Evolutionary conservation across 2,113 vertebrate species (phyloP).

Genomic region (Cololabis saira): DNA sequence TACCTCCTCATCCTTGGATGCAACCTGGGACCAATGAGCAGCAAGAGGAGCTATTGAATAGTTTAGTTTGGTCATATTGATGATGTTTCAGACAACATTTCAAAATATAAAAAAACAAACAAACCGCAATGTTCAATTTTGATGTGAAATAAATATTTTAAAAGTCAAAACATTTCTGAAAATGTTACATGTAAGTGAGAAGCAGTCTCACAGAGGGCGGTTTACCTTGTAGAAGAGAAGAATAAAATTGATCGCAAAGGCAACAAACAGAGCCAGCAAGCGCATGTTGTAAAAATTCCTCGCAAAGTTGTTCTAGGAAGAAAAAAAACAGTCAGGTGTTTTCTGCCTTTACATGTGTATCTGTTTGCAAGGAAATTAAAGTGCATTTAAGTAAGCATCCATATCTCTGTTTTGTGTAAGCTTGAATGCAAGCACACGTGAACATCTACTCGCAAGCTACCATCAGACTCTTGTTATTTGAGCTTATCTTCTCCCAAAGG

Average conservation of each 20-base stretch:
- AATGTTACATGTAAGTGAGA: not conserved
- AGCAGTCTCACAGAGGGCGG: not conserved
- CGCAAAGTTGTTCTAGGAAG: constrained; percentile 92
- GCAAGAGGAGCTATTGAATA: not conserved
- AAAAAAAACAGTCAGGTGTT: not conserved
- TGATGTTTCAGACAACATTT: too few relatives aligned
- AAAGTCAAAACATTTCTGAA: not conserved
- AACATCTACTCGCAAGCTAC: constrained; percentile 76
- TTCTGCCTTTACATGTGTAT: not conserved
- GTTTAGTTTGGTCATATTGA: too few relatives aligned
- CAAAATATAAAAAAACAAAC: too few relatives aligned
- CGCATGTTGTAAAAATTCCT: constrained; percentile 97
- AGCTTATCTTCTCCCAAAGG: constrained; percentile 89
- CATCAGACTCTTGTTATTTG: constrained; percentile 89
- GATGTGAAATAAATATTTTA: too few relatives aligned
- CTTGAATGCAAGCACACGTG: constrained; percentile 2
- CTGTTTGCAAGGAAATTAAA: not conserved
- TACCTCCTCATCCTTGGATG: constrained; percentile 73
- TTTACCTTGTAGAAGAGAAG: constrained; percentile 96
- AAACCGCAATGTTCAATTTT: too few relatives aligned
- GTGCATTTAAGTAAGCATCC: constrained; percentile 3
- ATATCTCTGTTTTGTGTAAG: not conserved
- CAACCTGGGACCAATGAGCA: constrained; percentile 81
- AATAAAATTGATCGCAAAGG: constrained; percentile 97
- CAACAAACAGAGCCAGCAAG: constrained; percentile 91